These are phyloP conservation scores for Choloepus didactylus DNA, from an alignment of 2,797 vertebrate genomes.

Conservation along the genomic window DNA sequence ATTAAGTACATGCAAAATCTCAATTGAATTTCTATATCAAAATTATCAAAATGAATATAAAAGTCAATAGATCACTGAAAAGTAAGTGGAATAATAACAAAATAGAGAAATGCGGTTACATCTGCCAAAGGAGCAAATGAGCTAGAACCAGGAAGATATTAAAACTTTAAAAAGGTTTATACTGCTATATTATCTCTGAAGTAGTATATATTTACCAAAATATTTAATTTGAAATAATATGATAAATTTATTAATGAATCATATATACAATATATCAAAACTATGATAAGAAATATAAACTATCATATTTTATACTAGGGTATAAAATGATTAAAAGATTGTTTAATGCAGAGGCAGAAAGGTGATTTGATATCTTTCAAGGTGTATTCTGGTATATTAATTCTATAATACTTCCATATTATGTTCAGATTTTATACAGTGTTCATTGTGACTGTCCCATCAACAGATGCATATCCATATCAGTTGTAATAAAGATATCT, in stretches of 20 bases:
- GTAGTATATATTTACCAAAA: background rate
- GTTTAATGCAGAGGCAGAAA: background rate
- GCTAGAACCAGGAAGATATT: background rate
- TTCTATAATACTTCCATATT: background rate
- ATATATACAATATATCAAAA: background rate
- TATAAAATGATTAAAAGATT: background rate
- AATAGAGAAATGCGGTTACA: conserved; percentile 38
- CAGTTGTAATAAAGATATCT: background rate
- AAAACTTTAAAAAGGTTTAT: background rate
- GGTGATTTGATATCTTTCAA: background rate
- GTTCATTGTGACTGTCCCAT: background rate
- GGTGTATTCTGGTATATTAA: background rate
- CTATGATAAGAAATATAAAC: background rate
- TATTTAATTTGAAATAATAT: background rate
- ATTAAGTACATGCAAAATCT: background rate
- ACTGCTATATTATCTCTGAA: background rate
- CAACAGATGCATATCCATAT: background rate
- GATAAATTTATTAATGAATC: background rate
- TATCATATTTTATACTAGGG: background rate
- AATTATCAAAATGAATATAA: conserved; percentile 44
- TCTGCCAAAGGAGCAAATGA: conserved; percentile 44
- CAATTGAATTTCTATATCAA: conserved; percentile 36
- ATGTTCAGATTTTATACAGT: background rate
- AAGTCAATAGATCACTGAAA: background rate
- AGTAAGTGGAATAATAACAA: conserved; percentile 53